Evolutionary conservation across 2,888 invertebrate genomes (phyloP).

Genomic region (Xestoiulus laeticollis): DNA sequence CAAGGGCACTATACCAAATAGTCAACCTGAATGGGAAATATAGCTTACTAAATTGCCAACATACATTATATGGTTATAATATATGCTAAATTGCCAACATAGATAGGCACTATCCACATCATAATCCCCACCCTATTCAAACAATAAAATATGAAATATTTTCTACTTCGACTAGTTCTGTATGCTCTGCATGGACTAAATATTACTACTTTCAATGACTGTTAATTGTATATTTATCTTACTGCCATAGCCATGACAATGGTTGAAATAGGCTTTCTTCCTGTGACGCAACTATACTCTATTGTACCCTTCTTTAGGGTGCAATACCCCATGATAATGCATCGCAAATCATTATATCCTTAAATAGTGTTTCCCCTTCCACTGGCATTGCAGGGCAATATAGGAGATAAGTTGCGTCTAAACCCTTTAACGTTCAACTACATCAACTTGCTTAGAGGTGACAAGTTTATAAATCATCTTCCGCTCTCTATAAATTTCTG

Average conservation of each 20-base stretch:
- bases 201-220: too few species aligned
- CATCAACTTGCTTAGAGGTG: not conserved
- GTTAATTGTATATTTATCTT: too few species aligned
- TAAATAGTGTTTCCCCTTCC: not conserved
- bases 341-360: not conserved
- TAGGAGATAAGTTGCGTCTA: not conserved
- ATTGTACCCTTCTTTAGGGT: not conserved
- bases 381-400: not conserved
- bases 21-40: too few species aligned
- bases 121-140: too few species aligned
- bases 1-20: too few species aligned
- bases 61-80: too few species aligned
- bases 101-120: too few species aligned
- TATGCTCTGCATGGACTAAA: too few species aligned
- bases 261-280: not conserved
- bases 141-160: too few species aligned
- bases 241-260: not conserved
- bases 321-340: not conserved
- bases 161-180: too few species aligned
- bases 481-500: conserved; percentile 5
- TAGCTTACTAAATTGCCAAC: too few species aligned
- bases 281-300: not conserved
- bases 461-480: conserved; percentile 43
- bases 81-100: too few species aligned
- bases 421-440: conserved; percentile 33